Evolutionary conservation across 1,140 invertebrate genomes (phyloP).

Genomic region (Archivesica marissinica): DNA sequence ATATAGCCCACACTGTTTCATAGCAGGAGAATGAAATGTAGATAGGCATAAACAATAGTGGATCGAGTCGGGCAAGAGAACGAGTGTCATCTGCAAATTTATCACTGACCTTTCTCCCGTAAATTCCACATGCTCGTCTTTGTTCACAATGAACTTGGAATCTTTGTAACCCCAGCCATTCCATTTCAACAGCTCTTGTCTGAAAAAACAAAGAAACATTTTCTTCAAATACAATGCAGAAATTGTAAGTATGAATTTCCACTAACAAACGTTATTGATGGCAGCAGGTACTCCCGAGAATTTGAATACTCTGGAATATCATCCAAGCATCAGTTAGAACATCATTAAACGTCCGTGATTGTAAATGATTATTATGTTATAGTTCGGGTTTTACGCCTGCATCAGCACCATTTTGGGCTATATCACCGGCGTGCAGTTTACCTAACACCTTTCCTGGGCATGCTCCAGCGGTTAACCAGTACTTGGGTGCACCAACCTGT

Average conservation of each 20-base stretch:
- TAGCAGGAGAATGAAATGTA: too few relatives aligned
- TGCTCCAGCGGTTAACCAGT: too few relatives aligned
- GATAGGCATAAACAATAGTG: too few relatives aligned
- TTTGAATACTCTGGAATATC: background rate
- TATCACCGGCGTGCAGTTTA: too few relatives aligned
- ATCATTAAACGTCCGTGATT: background rate
- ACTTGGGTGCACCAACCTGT: too few relatives aligned
- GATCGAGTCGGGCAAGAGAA: too few relatives aligned
- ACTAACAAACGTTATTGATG: background rate
- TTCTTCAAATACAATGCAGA: background rate
- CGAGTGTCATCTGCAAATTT: too few relatives aligned
- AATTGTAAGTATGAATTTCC: background rate
- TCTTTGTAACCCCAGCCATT: slow-evolving; percentile 99
- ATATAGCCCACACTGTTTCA: too few relatives aligned
- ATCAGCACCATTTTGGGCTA: too few relatives aligned
- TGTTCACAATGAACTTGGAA: slow-evolving; percentile 89
- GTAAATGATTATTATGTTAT: too few relatives aligned
- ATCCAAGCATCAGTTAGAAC: background rate
- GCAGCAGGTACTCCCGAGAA: background rate
- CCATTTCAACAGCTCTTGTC: slow-evolving; percentile 92
- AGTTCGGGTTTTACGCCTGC: too few relatives aligned
- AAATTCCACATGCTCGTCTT: slow-evolving; percentile 88
- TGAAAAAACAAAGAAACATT: slow-evolving; percentile 64
- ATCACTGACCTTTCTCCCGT: slow-evolving; percentile 89
- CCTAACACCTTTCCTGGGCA: too few relatives aligned